Conservation (phyloP, 2,797 vertebrate species). For the Champsocephalus esox region DNA sequence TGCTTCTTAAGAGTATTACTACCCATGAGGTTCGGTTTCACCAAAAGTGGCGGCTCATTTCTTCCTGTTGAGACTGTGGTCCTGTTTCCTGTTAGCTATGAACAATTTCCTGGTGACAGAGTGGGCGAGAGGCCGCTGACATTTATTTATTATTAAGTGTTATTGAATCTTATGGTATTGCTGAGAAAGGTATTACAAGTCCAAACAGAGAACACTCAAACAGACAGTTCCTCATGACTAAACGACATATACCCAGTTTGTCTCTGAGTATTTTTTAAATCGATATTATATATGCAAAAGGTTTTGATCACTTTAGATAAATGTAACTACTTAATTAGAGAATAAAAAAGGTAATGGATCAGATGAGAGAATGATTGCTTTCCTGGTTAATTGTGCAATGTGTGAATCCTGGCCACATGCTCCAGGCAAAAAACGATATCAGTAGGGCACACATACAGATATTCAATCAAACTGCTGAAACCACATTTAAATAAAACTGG, state of each 20-base stretch:
- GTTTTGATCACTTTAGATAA: background rate
- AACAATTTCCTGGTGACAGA: slow-evolving; percentile 61
- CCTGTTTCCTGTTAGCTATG: slow-evolving; percentile 62
- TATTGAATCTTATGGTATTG: background rate
- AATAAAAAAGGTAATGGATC: background rate
- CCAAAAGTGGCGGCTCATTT: slow-evolving; percentile 29
- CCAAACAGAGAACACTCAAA: background rate
- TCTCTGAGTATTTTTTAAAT: background rate
- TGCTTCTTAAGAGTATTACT: background rate
- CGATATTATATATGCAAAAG: background rate
- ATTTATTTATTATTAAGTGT: background rate
- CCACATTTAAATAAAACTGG: no score
- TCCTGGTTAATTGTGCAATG: background rate
- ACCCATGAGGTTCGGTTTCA: slow-evolving; percentile 31
- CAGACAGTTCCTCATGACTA: background rate
- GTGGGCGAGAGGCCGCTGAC: background rate
- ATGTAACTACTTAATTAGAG: background rate
- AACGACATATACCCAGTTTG: background rate
- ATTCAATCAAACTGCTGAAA: no score
- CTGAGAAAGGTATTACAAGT: background rate
- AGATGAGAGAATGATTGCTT: background rate
- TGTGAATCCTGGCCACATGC: no score
- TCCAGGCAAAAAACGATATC: no score
- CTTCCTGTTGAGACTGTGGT: slow-evolving; percentile 65
- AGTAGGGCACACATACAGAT: no score